phyloP scores from a whole-genome alignment of 2,888 invertebrate genomes.

The Entomobrya multifasciata region DNA sequence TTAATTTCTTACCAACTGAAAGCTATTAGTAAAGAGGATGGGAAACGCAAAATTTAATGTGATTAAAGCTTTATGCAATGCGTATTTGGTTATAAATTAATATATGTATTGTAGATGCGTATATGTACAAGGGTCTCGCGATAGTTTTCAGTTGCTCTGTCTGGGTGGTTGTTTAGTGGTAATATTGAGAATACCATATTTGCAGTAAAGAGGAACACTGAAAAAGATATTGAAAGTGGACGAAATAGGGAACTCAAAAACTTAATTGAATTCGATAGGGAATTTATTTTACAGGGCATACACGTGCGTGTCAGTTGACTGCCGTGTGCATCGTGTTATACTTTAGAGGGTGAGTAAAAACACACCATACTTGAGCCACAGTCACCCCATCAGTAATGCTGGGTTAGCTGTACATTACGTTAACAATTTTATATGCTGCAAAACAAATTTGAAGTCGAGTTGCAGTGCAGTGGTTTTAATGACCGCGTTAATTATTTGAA shows the following conservation, averaged over 20 bases:
- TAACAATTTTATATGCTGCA: constrained; percentile 39
- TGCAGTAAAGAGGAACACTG: neutral
- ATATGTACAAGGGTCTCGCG: too few species aligned
- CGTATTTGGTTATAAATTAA: too few species aligned
- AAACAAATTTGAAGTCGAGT: constrained; percentile 49
- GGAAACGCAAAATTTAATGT: too few species aligned
- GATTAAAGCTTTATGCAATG: too few species aligned
- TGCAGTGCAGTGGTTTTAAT: neutral
- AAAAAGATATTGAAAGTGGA: constrained; percentile 12
- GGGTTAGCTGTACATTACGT: neutral
- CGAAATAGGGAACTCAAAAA: constrained; percentile 6
- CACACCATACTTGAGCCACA: constrained; percentile 2
- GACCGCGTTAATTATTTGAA: constrained; percentile 26
- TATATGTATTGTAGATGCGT: too few species aligned
- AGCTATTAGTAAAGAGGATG: too few species aligned
- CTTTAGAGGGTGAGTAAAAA: constrained; percentile 5
- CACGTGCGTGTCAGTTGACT: constrained; percentile 58
- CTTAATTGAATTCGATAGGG: neutral
- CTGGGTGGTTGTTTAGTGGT: too few species aligned
- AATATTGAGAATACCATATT: too few species aligned
- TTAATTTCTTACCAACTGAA: too few species aligned
- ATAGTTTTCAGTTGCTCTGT: too few species aligned
- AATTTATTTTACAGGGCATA: constrained; percentile 6
- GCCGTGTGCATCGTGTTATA: constrained; percentile 33
- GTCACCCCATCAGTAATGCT: neutral